These are phyloP conservation scores for Coelinius sp. DNA, from an alignment of 2,888 invertebrate species.

Conservation along the genomic window DNA sequence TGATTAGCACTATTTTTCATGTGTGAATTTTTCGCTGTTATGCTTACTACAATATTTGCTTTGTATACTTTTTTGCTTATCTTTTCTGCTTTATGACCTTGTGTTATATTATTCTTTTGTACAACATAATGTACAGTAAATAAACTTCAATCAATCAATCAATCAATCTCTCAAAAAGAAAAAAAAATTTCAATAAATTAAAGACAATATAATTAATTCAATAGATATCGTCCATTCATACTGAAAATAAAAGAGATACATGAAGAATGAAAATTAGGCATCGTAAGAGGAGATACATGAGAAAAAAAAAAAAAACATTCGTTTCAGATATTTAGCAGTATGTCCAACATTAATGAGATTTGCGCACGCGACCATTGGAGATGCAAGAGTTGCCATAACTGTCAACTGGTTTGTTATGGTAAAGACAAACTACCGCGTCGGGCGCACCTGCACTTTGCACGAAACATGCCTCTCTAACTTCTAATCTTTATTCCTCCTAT, in stretches of 20 bases:
- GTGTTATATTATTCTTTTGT: too few species aligned
- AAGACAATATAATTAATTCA: too few species aligned
- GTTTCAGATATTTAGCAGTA: constrained; percentile 24
- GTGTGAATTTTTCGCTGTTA: too few species aligned
- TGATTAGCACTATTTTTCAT: too few species aligned
- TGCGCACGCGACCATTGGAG: constrained; percentile 29
- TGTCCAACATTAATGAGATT: constrained; percentile 38
- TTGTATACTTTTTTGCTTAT: too few species aligned
- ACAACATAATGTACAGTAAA: too few species aligned
- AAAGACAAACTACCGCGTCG: constrained; percentile 31
- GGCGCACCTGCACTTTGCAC: constrained; percentile 34
- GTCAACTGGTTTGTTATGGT: constrained; percentile 37
- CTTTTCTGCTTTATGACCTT: too few species aligned
- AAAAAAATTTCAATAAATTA: too few species aligned
- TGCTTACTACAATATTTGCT: too few species aligned
- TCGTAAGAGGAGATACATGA: not conserved
- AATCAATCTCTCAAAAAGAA: too few species aligned
- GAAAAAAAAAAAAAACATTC: constrained; percentile 2
- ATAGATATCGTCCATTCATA: not conserved
- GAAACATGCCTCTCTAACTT: constrained; percentile 17
- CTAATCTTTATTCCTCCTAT: not conserved
- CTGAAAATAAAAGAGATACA: not conserved
- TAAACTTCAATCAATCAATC: too few species aligned
- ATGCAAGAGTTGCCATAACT: constrained; percentile 37
- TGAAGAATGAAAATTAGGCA: not conserved